A percentile compares a stretch with the other conserved stretches of the same genome.
These are phyloP conservation scores for Scolopax mira DNA, from an alignment of 2,113 vertebrate genomes.

Conservation along the genomic window DNA sequence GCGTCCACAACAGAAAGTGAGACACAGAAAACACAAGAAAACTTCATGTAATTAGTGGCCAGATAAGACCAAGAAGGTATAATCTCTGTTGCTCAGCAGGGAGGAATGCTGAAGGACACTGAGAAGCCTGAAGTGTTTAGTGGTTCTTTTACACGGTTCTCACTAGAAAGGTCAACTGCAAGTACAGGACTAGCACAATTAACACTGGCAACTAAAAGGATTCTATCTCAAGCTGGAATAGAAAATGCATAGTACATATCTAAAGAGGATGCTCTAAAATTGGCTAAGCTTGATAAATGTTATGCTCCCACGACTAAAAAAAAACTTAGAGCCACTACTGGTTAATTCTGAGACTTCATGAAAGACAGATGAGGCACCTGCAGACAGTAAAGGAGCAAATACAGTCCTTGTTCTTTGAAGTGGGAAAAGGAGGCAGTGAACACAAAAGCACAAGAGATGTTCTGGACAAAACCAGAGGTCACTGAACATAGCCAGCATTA, in stretches of 20 bases:
- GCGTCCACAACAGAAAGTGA: background rate
- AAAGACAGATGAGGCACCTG: background rate
- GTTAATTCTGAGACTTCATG: background rate
- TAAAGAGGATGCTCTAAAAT: background rate
- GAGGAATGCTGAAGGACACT: background rate
- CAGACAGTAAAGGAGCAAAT: background rate
- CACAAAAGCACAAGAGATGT: background rate
- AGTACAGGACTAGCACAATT: background rate
- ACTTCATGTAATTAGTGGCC: background rate
- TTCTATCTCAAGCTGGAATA: background rate
- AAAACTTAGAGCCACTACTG: background rate
- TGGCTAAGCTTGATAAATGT: background rate
- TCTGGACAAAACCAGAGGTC: background rate
- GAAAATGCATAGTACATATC: background rate
- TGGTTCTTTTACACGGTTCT: background rate
- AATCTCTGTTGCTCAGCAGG: background rate
- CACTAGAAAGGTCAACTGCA: background rate
- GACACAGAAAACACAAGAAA: background rate
- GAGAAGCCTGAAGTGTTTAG: background rate
- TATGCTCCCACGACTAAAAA: background rate
- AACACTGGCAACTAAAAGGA: background rate
- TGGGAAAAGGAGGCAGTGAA: background rate
- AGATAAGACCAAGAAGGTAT: background rate
- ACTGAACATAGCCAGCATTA: background rate
- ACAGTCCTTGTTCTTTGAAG: background rate